Evolutionary conservation across 2,797 vertebrate species (phyloP), one percentile per base, ranked within the genome.

Genomic region (Poeciliopsis turneri): DNA sequence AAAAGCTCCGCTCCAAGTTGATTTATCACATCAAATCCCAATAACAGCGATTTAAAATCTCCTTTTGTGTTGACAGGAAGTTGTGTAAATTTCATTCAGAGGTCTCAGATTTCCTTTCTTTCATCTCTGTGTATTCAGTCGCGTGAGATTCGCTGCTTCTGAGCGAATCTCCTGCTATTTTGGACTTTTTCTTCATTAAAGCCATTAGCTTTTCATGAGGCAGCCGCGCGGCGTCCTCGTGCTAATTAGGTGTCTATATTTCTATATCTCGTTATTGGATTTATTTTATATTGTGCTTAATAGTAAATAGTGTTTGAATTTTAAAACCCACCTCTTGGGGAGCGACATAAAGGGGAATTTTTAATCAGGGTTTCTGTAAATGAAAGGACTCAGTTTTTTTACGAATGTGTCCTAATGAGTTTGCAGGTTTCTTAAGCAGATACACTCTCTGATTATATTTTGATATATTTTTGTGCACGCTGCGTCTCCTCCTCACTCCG

Each of bases 381-480:
- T 95, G 93, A 95, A 95, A 93, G 93, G 89, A 89, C 87, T 84
- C 86, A 75, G 82, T 46, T 11, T 78, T 78, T 88, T 84, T 86
- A 81, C 82, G 53, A 93, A 92, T 89, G 81, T 87, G 88, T 93
- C 93, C 92, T 95, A 95, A 96, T 95, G 95, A 95, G 95, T 95
- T 93, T 94, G 90, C 92, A 94, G 93, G 92, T 95, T 95, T 92
- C 82, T 92, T 90, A 83, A 92, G 90, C 91, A 92, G 88, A 95
- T 95, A 94, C 96, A 95, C 92, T 93, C 95, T 95, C 92, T 96
- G 97, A 97, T 97, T 97, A 96, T 82, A 95, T 95, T 94, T 92
- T 79, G 84, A 76, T 87, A 53, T 85, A 36, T 85, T 70, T 47
- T 10, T 45, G 59, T 75, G 39, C 74, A 59, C 69, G 66, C 76